phyloP scores from a whole-genome alignment of 2,113 vertebrate species.

The Eupsittula cactorum region DNA sequence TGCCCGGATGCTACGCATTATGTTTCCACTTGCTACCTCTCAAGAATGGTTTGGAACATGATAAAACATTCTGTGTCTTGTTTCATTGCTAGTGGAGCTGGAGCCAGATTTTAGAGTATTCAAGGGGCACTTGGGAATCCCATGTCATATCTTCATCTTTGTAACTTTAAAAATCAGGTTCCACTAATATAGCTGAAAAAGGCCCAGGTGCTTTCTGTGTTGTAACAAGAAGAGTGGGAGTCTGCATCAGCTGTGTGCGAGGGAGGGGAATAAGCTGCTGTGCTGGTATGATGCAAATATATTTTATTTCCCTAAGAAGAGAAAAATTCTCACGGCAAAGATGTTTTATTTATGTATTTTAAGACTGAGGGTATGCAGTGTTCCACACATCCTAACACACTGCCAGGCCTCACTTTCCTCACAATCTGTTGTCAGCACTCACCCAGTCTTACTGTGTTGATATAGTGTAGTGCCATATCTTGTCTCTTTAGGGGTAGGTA shows the following conservation, averaged over 20 bases:
- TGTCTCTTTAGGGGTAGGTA: neutral
- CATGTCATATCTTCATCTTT: neutral
- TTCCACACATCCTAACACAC: neutral
- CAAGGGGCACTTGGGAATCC: neutral
- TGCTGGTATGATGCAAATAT: neutral
- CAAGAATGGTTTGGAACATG: neutral
- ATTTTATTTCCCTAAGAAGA: neutral
- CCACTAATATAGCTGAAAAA: neutral
- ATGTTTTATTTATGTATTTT: neutral
- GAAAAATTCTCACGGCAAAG: neutral
- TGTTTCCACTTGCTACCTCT: neutral
- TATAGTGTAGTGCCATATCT: fast-evolving
- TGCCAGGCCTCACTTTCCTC: neutral
- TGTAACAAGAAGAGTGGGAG: neutral
- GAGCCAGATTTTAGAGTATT: neutral
- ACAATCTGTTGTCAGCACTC: neutral
- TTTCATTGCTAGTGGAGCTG: neutral
- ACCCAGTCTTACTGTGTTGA: neutral
- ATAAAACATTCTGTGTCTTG: neutral
- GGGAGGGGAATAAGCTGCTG: neutral
- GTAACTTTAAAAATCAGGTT: neutral
- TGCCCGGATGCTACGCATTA: neutral
- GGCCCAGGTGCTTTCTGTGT: neutral
- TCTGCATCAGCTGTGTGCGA: neutral
- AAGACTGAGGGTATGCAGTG: neutral